Evolutionary conservation across 2,888 invertebrate species (phyloP), one percentile per base, ranked within the genome.

Genomic region (Rhodophaea formosa): DNA sequence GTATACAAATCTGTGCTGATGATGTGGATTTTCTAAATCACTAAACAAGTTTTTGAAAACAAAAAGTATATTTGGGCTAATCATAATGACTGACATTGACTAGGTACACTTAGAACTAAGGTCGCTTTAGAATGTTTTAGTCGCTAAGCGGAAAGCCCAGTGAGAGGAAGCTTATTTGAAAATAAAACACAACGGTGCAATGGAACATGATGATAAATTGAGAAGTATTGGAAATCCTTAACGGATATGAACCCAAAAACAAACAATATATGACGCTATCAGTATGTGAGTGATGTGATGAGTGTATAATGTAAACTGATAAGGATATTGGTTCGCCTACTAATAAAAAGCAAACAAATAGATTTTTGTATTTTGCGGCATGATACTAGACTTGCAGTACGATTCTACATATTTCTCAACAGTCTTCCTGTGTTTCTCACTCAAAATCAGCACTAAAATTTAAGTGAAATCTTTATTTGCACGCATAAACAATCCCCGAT

Each of bases 1-100:
- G 49, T 56, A 62, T 67, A 70, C 77, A 78, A 72, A 71, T 74
- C 66, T 81, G 81, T 82, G 80, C 82, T 83, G 77, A 77, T 78
- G 70, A 75, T 65, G 64, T 61, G 62, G 58, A 64, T 61, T 52
- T 62, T 61, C 61, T 61, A 62, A 61, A 66, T 64, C 67, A 71
- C 75, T 73, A 82, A 80, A 81, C 72, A 81, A 79, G 74, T 44
- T 59, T 66, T 63, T 57, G 68, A 74, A 68, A 63, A 68, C 66
- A 74, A 72, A 70, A 63, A 68, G 71, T 82, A 78, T 83, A 84
- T 84, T 82, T 75, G 60, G 30, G 16, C 23, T 72, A 72, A 71
- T 63, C 61, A 69, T 59, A 69, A 68, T 69, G 59, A 63, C 64
- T 69, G 59, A 63, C 63, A 67, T 59, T 62, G 60, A 67, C 67